phyloP scores from a whole-genome alignment of 2,888 invertebrate genomes.

The Ethmia dodecea region DNA sequence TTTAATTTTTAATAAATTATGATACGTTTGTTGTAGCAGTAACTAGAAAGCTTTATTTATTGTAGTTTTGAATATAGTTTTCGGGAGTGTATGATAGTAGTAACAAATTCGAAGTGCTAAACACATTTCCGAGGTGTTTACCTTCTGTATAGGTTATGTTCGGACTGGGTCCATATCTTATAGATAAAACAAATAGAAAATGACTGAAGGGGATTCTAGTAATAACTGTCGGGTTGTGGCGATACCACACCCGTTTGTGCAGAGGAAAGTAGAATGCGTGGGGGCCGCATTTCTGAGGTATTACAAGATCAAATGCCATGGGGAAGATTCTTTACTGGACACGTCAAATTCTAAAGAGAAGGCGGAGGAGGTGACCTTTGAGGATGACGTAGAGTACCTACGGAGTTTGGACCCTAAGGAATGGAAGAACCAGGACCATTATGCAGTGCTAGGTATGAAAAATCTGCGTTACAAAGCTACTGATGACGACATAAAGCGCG shows the following conservation, averaged over 20 bases:
- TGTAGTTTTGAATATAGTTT: constrained; percentile 14
- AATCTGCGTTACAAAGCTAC: constrained; percentile 90
- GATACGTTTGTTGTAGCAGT: constrained; percentile 8
- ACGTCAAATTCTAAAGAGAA: constrained; percentile 61
- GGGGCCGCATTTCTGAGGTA: constrained; percentile 71
- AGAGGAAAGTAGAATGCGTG: constrained; percentile 69
- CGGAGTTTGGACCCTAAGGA: constrained; percentile 95
- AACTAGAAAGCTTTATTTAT: constrained; percentile 18
- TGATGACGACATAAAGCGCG: constrained; percentile 95
- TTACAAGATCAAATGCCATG: constrained; percentile 68
- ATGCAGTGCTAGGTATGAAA: constrained; percentile 94
- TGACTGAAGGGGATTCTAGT: constrained; percentile 55
- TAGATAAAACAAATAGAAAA: constrained; percentile 46
- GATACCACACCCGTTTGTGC: constrained; percentile 49
- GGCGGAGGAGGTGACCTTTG: constrained; percentile 60
- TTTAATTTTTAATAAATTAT: constrained; percentile 34
- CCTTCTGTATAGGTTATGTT: constrained; percentile 65
- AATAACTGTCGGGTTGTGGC: constrained; percentile 45
- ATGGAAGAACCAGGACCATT: constrained; percentile 99
- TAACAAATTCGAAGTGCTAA: constrained; percentile 8
- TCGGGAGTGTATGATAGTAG: constrained; percentile 8
- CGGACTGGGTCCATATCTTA: constrained; percentile 48
- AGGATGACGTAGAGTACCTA: constrained; percentile 89
- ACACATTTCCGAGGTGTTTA: constrained; percentile 29
- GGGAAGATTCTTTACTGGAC: constrained; percentile 60